These are phyloP conservation scores for Cyprinodon variegatus DNA, from an alignment of 2,113 vertebrate genomes.

Conservation along the genomic window DNA sequence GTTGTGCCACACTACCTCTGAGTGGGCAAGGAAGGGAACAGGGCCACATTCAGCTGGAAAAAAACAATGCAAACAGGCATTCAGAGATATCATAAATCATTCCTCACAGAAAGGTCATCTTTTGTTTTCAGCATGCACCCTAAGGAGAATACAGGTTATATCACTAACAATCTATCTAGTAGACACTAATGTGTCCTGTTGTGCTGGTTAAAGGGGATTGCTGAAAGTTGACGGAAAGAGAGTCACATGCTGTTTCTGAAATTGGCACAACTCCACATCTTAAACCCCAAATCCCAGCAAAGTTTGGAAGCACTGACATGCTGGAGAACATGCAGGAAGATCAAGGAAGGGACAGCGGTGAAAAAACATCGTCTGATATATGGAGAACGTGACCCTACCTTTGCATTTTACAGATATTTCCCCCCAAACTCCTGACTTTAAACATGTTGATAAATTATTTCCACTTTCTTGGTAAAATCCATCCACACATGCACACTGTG, in stretches of 20 bases:
- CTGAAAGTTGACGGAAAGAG: neutral
- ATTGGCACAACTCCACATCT: neutral
- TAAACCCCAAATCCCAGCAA: neutral
- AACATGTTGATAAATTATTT: conserved; percentile 65
- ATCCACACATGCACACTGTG: conserved; percentile 65
- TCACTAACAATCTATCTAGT: neutral
- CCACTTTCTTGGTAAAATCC: conserved; percentile 71
- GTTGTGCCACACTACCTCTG: conserved; percentile 73
- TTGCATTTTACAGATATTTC: conserved; percentile 68
- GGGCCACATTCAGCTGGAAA: conserved; percentile 73
- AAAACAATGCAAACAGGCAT: neutral
- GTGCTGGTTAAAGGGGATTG: neutral
- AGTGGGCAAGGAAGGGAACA: conserved; percentile 54
- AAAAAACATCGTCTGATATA: neutral
- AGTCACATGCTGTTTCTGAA: neutral
- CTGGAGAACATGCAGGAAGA: neutral
- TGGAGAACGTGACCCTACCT: conserved; percentile 62
- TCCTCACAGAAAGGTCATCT: neutral
- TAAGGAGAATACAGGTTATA: neutral
- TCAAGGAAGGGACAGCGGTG: neutral
- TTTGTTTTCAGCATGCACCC: neutral
- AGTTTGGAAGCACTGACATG: conserved; percentile 1
- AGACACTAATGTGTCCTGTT: neutral
- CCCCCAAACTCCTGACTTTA: conserved; percentile 69
- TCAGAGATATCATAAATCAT: neutral